Base-by-base conservation (phyloP, 2,113 vertebrate genomes). In the Carettochelys insculpta region DNA sequence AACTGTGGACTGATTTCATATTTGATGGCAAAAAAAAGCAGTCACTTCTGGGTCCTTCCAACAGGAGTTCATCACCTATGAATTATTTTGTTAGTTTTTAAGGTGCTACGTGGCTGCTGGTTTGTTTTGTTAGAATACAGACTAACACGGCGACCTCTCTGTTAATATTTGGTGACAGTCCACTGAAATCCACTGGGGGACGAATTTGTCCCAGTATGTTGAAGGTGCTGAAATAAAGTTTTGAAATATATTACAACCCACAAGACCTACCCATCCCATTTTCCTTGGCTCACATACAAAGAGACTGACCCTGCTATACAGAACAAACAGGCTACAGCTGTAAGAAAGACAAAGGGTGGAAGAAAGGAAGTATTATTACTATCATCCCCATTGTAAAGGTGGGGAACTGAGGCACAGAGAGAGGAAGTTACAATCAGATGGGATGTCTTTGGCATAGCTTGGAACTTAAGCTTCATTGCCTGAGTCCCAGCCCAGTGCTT, bases 181-280 rank as follows among this genome's bases (percentile, higher is more conserved):
- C 92, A 94, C 93, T 61, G 54, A 92, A 85, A 89, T 82, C 75
- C 83, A 24, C 75, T 80, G 53, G 95, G 88, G 76, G 78, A 77
- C 89, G 29, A 47, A 94, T 95, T 89, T 45, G 52, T 90, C 80
- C 83, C 77, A 65, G 86, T 82, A 84, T 95, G 90, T 83, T 31
- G 85, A 92, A 95, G 79, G 86, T 75, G 77, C 68, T 93, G 56
- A n/a, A 89, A 94, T 91, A 78, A 80, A 90, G 76, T 90, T 93
- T 91, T 83, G 93, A 94, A 88, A 93, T 61, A 82, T 82, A 82
- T 85, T 92, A 82, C 87, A 90, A 75, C 65, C 90, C 34, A 20
- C 34, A 73, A 86, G 94, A 90, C 87, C 17, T 92, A 91, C 81
- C 89, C 91, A 92, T 92, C 88, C 85, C 68, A 80, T 52, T 90